Percentiles rank a stretch among this genome's conserved stretches.
Evolutionary conservation across 2,888 invertebrate species (phyloP).

Genomic region (Pterobdella sp.): DNA sequence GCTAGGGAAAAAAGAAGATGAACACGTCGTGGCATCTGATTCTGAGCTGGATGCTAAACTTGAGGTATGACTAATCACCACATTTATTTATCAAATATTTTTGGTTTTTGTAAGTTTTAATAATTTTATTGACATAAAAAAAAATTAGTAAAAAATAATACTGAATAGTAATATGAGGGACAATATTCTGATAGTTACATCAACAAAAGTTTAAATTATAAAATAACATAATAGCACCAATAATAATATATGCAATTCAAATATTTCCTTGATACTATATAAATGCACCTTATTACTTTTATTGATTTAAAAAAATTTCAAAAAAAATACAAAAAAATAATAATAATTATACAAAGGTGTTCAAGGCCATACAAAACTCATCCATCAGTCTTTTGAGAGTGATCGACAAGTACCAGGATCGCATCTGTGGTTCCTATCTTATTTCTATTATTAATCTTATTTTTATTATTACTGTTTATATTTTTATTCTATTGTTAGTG

Average conservation of each 20-base stretch:
- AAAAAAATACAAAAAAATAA: background rate
- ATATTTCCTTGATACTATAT: no score
- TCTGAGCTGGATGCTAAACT: constrained; percentile 92
- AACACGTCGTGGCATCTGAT: constrained; percentile 89
- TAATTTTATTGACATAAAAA: no score
- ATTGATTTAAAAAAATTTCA: background rate
- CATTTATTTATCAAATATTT: constrained; percentile 43
- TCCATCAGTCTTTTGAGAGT: constrained; percentile 76
- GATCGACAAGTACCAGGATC: constrained; percentile 85
- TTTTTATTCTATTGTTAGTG: no score
- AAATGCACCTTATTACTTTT: background rate
- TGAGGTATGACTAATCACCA: no score
- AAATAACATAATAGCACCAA: no score
- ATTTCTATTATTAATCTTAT: constrained; percentile 7
- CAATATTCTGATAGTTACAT: no score
- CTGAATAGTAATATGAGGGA: no score
- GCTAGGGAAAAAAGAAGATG: constrained; percentile 92
- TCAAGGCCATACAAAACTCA: constrained; percentile 71
- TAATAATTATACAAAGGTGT: constrained; percentile 42
- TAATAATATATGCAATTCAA: no score
- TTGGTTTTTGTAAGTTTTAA: background rate
- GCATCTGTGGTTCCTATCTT: constrained; percentile 68
- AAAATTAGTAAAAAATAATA: no score
- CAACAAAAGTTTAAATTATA: no score
- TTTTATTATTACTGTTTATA: background rate